Evolutionary conservation across 2,888 invertebrate genomes (phyloP).

Genomic region (Andrena bucephala): DNA sequence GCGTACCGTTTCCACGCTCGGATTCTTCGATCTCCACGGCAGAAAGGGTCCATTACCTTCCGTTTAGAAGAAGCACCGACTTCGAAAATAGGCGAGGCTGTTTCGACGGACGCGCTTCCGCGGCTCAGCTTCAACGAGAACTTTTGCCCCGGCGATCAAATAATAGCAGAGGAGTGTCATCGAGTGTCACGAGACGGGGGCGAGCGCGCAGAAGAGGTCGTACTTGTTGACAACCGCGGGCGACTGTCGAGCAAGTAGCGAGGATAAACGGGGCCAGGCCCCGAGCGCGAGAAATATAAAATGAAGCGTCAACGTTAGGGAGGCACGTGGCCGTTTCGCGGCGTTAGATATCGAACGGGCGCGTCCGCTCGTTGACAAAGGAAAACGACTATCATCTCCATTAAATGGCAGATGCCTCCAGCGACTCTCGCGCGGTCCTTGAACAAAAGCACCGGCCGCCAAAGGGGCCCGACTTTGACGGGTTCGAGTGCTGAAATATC

Average conservation of each 20-base stretch:
- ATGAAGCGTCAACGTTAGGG: constrained; percentile 1
- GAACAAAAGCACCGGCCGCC: constrained; percentile 53
- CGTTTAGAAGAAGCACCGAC: not conserved
- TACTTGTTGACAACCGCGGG: not conserved
- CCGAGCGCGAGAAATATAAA: constrained; percentile 8
- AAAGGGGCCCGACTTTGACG: constrained; percentile 59
- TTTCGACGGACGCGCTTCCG: not conserved
- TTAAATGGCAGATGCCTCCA: constrained; percentile 54
- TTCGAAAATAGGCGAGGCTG: constrained; percentile 2
- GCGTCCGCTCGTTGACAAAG: constrained; percentile 24
- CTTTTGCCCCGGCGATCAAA: too few relatives aligned
- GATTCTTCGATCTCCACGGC: constrained; percentile 44
- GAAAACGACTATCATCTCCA: constrained; percentile 48
- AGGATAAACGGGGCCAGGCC: not conserved
- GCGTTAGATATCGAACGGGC: constrained; percentile 40
- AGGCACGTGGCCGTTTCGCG: constrained; percentile 44
- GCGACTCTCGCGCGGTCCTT: constrained; percentile 20
- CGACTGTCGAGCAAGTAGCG: not conserved
- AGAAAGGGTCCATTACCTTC: constrained; percentile 27
- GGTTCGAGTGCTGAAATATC: constrained; percentile 58
- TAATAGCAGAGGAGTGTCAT: too few relatives aligned
- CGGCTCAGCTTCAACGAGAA: not conserved
- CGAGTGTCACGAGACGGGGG: too few relatives aligned
- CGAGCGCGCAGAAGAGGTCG: not conserved
- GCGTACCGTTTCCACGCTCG: constrained; percentile 33